Evolutionary conservation across 2,888 invertebrate species (phyloP).

Genomic region (Meteorus cinctellus): DNA sequence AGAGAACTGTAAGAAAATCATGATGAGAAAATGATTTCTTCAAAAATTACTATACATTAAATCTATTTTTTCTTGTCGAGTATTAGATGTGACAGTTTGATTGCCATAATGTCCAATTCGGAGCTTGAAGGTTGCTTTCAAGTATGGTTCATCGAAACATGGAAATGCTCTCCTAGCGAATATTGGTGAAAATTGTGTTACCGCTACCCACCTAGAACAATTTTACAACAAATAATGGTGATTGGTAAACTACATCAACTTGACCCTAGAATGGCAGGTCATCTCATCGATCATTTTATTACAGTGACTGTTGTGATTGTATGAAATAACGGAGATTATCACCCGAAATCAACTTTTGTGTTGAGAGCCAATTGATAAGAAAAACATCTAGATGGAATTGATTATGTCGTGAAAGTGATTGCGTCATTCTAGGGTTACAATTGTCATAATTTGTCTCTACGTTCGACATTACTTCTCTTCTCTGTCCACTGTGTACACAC

Average conservation of each 20-base stretch:
- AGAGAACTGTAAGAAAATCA: not conserved
- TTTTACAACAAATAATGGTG: not conserved
- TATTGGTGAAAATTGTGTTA: conserved; percentile 87
- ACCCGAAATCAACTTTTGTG: no score
- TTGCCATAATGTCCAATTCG: conserved; percentile 78
- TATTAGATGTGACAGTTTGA: conserved; percentile 61
- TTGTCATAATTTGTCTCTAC: no score
- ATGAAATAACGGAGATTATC: no score
- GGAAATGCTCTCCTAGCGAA: conserved; percentile 88
- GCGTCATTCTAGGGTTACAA: no score
- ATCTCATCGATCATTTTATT: no score
- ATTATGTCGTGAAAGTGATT: no score
- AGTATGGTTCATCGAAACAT: conserved; percentile 89
- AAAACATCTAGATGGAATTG: no score
- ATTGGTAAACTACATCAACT: not conserved
- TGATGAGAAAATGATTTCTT: not conserved
- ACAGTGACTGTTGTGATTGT: no score
- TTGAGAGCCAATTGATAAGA: no score
- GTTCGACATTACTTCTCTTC: conserved; percentile 73
- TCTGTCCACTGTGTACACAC: conserved; percentile 74
- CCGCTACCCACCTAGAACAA: conserved; percentile 81
- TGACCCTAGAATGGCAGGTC: no score
- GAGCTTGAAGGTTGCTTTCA: conserved; percentile 85
- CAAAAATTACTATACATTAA: conserved; percentile 37
- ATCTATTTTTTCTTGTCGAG: conserved; percentile 41